Percentiles rank a stretch among this genome's conserved stretches.
Conservation (phyloP, 2,888 invertebrate genomes). For the Agrotis exclamationis region DNA sequence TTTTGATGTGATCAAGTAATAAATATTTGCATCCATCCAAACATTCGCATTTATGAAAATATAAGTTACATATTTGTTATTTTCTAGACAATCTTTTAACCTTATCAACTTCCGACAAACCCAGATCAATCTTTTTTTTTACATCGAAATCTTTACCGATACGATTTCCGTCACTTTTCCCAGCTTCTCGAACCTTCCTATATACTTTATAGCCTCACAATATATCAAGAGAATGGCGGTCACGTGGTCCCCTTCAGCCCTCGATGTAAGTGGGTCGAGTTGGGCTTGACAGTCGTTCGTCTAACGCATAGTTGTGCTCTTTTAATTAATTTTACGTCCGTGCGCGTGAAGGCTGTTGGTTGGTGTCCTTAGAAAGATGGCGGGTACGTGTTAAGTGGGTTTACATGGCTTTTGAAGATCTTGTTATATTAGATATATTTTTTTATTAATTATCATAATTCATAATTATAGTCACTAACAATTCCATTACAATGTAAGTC, state of each 20-base stretch:
- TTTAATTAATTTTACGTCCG: slow-evolving; percentile 76
- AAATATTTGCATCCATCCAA: too few relatives aligned
- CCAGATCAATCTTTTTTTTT: not conserved
- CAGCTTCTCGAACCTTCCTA: slow-evolving; percentile 23
- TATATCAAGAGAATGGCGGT: slow-evolving; percentile 64
- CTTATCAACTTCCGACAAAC: too few relatives aligned
- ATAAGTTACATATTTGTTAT: too few relatives aligned
- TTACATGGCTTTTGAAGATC: slow-evolving; percentile 7
- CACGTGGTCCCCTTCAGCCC: slow-evolving; percentile 67
- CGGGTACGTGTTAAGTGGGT: not conserved
- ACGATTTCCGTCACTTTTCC: slow-evolving; percentile 5
- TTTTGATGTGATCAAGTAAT: too few relatives aligned
- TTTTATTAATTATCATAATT: too few relatives aligned
- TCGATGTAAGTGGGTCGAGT: slow-evolving; percentile 75
- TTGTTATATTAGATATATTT: not conserved
- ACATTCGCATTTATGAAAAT: too few relatives aligned
- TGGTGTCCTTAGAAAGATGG: slow-evolving; percentile 12
- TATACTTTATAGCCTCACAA: slow-evolving; percentile 38
- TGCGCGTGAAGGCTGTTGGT: slow-evolving; percentile 26
- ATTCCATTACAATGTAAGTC: too few relatives aligned
- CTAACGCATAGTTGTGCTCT: slow-evolving; percentile 70
- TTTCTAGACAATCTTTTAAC: too few relatives aligned
- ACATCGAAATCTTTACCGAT: not conserved
- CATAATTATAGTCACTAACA: too few relatives aligned
- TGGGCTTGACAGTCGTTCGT: slow-evolving; percentile 78